phyloP scores from a whole-genome alignment of 2,888 invertebrate genomes.

The Aphodius sticticus region DNA sequence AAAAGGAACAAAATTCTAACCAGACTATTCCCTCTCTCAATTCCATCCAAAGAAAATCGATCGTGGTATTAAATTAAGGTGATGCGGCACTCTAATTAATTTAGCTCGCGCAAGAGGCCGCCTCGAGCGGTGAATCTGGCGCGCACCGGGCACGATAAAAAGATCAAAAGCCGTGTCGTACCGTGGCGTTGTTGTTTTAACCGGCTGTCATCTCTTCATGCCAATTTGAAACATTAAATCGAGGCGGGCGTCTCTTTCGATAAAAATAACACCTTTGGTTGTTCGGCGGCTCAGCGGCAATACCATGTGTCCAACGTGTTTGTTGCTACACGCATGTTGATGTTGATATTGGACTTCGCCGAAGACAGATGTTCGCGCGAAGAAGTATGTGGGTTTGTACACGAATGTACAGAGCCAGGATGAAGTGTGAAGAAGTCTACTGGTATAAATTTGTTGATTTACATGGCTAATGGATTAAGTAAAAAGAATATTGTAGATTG shows the following conservation, averaged over 20 bases:
- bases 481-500: no score
- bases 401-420: background rate
- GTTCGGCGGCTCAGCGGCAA: background rate
- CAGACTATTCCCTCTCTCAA: background rate
- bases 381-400: background rate
- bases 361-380: background rate
- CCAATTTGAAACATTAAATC: conserved; percentile 48
- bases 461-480: no score
- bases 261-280: conserved; percentile 42
- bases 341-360: background rate
- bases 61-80: background rate
- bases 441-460: no score
- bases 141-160: background rate
- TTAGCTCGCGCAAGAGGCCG: background rate
- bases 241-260: conserved; percentile 43
- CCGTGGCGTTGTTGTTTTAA: conserved; percentile 42
- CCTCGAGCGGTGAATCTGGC: background rate
- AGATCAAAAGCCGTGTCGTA: conserved; percentile 4
- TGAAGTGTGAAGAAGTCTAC: no score
- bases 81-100: conserved; percentile 4
- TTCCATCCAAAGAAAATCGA: background rate
- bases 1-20: background rate
- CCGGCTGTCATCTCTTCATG: conserved; percentile 46
- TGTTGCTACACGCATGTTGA: background rate
- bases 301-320: background rate